These are phyloP conservation scores for Formicarius rufipectus DNA, from an alignment of 2,113 vertebrate species.

Conservation along the genomic window DNA sequence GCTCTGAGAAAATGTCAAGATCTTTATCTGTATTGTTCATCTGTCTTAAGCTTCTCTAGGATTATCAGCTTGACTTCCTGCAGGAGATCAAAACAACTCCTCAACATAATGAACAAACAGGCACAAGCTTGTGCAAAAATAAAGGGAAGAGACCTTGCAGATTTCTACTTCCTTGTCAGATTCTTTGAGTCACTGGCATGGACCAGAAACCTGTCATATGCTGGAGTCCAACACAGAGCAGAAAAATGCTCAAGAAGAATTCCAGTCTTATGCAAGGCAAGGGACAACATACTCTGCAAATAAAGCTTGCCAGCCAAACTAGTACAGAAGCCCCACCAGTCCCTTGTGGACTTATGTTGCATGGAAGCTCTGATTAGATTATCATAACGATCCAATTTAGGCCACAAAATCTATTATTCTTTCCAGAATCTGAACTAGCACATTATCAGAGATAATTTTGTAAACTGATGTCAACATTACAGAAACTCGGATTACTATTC, in stretches of 20 bases:
- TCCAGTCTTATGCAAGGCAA: background rate
- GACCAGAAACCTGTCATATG: background rate
- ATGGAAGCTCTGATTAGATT: background rate
- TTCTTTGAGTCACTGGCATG: background rate
- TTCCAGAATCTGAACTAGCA: background rate
- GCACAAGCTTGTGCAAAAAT: background rate
- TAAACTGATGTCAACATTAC: constrained; percentile 9
- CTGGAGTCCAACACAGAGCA: background rate
- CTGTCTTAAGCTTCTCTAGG: background rate
- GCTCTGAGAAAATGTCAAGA: background rate
- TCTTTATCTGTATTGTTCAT: background rate
- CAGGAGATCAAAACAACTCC: background rate
- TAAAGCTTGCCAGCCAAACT: background rate
- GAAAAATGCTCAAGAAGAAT: background rate
- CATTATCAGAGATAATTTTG: constrained; percentile 11
- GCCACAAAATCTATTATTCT: background rate
- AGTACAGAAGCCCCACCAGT: background rate
- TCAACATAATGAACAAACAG: background rate
- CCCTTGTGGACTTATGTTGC: background rate
- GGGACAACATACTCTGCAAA: background rate
- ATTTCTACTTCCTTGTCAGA: background rate
- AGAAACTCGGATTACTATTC: background rate
- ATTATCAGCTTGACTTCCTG: background rate
- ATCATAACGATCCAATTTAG: background rate
- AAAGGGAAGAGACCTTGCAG: background rate